A percentile compares a stretch with the other conserved stretches of the same genome.
These are phyloP conservation scores for Gambelia wislizenii DNA, from an alignment of 2,797 vertebrate species.

Conservation along the genomic window DNA sequence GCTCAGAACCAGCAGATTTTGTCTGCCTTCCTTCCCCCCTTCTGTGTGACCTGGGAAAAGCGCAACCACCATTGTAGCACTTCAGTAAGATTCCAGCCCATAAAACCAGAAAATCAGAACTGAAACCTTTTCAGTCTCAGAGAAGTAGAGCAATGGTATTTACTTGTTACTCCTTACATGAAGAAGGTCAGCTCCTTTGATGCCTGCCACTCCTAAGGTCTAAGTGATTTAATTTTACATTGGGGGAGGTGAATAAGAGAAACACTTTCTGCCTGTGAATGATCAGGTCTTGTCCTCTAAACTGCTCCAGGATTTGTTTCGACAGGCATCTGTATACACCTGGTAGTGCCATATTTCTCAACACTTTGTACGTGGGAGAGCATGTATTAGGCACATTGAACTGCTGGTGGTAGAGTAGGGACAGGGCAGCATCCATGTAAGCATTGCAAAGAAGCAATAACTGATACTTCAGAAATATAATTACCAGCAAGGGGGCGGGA, in stretches of 20 bases:
- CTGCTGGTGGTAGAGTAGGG: neutral
- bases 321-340: neutral
- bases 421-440: neutral
- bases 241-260: neutral
- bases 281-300: neutral
- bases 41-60: too few relatives aligned
- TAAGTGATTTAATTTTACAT: slow-evolving; percentile 4
- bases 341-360: slow-evolving; percentile 17
- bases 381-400: slow-evolving; percentile 6
- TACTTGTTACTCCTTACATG: neutral
- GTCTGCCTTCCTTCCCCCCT: too few relatives aligned
- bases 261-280: neutral
- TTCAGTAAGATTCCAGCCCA: neutral
- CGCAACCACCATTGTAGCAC: too few relatives aligned
- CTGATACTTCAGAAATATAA: neutral
- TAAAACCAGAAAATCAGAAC: neutral
- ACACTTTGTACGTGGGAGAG: neutral
- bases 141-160: neutral
- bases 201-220: neutral
- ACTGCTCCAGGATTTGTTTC: slow-evolving; percentile 19
- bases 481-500: slow-evolving; percentile 17
- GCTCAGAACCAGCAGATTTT: too few relatives aligned
- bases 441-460: neutral
- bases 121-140: neutral
- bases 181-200: neutral